Evolutionary conservation across 2,888 invertebrate species (phyloP), one percentile per base, ranked within the genome.

Genomic region (Laothoe populi): DNA sequence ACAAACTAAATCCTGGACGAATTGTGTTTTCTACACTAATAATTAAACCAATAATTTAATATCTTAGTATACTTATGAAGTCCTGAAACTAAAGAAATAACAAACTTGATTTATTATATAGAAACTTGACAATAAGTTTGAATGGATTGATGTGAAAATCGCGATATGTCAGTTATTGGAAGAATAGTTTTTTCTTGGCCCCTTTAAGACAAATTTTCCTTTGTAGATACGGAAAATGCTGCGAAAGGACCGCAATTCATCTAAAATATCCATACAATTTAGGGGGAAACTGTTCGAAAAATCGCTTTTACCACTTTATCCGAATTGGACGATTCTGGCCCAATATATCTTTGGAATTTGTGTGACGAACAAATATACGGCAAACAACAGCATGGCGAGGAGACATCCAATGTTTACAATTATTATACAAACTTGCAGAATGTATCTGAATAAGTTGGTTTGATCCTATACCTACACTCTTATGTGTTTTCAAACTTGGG

Each of bases 181-280:
- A 73, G 74, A 78, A 81, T 79, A 86, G 78, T 87, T 87, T 75
- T 77, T 79, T 73, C 75, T 79, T 78, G 82, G 87, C 84, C 78
- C 81, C 77, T 83, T 83, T 78, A 81, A 87, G 88, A 90, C 87
- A 90, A 91, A 91, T 88, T 85, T 82, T 78, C 81, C 78, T 86
- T 87, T 86, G 81, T 83, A 84, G 87, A 90, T 86, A 87, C 84
- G 85, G 78, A 83, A 86, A 88, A 81, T 84, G 82, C 81, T 79
- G 79, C 81, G 82, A 79, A 85, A 86, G 84, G 83, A 84, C 81
- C 83, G 79, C 86, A 83, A 92, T 92, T 90, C 90, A 89, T 91
- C 88, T 88, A 83, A 89, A 90, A 92, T 88, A 90, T 87, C 87
- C 87, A 86, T 88, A 88, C 87, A 88, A 88, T 89, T 88, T 88